Base-by-base conservation (phyloP, 2,797 vertebrate species). In the Margarornis squamiger region DNA sequence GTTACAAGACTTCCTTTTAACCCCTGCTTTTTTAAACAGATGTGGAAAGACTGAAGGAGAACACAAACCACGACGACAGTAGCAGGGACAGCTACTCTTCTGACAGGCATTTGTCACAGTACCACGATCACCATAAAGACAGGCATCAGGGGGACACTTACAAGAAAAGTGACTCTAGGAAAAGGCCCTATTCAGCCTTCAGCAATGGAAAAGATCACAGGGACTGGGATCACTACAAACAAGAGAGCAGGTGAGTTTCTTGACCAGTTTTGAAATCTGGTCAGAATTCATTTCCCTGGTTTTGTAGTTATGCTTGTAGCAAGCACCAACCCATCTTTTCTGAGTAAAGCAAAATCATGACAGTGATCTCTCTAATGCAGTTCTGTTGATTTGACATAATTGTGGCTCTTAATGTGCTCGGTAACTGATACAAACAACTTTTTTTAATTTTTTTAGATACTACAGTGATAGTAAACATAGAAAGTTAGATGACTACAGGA, bases 201-300 rank as follows among this genome's bases (percentile, higher is more conserved):
- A 99, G 99, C 97, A 99, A 99, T 12, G 99, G 99, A 73, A 99
- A 99, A 98, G 99, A 99, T 86, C 99, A 99, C 96, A 86, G 99
- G 34, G 98, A 99, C 45, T 97, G 98, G 97, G 98, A 98, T 97
- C 98, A 98, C 92, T 98, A 98, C 75, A 98, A 98, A 96, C 98
- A 98, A 73, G 98, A 98, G 52, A 97, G 81, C 95, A 98, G 98
- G 99, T 98, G 97, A 98, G 95, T 97, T 97, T 96, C 49, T 36
- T 46, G 10, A 66, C 19, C 51, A 58, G 8, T 67, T 58, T 24
- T 51, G 55, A 67, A 68, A 65, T 30, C 17, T 12, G 7, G 32
- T 58, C 13, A 45, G 61, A 86, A 66, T 57, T 89, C n/a, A 8
- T 5, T 63, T 49, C 4, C 6, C 74, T 52, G 29, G 18, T 3